phyloP scores from a whole-genome alignment of 2,113 vertebrate species.

The Trinectes maculatus region DNA sequence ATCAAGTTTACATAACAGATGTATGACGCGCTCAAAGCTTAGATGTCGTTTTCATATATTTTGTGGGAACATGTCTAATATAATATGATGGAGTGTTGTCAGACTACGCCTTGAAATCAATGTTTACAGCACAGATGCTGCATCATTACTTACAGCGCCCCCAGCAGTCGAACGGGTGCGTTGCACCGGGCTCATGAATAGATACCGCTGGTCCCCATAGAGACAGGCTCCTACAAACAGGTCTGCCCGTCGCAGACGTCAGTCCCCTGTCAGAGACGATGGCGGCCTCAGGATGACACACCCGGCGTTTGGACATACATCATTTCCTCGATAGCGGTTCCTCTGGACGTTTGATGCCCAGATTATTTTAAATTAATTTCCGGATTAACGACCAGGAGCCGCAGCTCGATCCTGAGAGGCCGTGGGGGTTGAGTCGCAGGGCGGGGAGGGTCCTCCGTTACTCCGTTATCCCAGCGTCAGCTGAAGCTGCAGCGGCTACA shows the following conservation, averaged over 20 bases:
- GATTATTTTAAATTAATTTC: constrained; percentile 27
- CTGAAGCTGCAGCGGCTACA: constrained; percentile 42
- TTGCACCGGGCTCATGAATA: background rate
- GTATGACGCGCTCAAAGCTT: no score
- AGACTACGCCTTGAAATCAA: no score
- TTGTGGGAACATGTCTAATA: no score
- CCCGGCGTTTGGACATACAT: background rate
- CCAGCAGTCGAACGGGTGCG: background rate
- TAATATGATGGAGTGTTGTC: no score
- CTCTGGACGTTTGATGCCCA: constrained; percentile 30
- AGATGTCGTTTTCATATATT: no score
- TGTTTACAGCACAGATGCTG: background rate
- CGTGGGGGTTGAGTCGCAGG: constrained; percentile 59
- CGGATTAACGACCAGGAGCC: constrained; percentile 62
- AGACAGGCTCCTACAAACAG: constrained; percentile 72
- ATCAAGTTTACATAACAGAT: no score
- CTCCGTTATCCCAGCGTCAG: constrained; percentile 28
- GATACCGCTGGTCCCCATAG: constrained; percentile 69
- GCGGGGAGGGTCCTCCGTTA: constrained; percentile 68
- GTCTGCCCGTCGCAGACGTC: constrained; percentile 20
- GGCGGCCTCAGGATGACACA: constrained; percentile 30
- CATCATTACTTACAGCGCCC: constrained; percentile 29
- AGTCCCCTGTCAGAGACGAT: constrained; percentile 16
- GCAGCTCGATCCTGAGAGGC: constrained; percentile 65
- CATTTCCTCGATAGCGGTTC: constrained; percentile 42